phyloP scores from a whole-genome alignment of 1,140 invertebrate genomes.

The Euura saliciscinereae region DNA sequence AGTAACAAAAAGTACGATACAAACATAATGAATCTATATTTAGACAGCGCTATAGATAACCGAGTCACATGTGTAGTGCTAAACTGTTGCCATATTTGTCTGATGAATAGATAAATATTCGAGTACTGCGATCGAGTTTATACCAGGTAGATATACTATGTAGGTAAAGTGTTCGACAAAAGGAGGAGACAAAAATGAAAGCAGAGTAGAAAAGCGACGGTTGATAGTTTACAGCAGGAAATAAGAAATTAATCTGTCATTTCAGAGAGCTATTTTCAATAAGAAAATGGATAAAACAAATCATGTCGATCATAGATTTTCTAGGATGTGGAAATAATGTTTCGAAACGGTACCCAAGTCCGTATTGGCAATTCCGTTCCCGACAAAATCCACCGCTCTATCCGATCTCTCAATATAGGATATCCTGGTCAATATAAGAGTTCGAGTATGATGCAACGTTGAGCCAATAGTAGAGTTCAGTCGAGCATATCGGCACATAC shows the following conservation, averaged over 20 bases:
- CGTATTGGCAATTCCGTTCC: not conserved
- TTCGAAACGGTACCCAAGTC: not conserved
- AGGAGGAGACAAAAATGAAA: too few species aligned
- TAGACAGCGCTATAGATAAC: not conserved
- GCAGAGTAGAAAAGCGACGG: too few species aligned
- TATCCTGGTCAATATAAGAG: not conserved
- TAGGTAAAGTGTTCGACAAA: too few species aligned
- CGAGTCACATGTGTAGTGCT: not conserved
- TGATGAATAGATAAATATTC: too few species aligned
- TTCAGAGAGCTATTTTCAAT: too few species aligned
- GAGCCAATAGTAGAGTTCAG: not conserved
- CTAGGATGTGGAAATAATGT: too few species aligned
- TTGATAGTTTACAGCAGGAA: too few species aligned
- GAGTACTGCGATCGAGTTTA: too few species aligned
- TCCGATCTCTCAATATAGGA: not conserved
- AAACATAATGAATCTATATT: conserved; percentile 6
- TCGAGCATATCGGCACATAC: not conserved
- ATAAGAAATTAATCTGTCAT: too few species aligned
- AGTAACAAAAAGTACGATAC: not conserved
- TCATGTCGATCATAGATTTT: too few species aligned
- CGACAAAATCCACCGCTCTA: not conserved
- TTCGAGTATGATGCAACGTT: not conserved
- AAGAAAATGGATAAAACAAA: too few species aligned
- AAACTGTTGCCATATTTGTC: not conserved
- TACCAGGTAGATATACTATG: too few species aligned